phyloP scores from a whole-genome alignment of 2,797 vertebrate species.

The Onychomys arenicola region DNA sequence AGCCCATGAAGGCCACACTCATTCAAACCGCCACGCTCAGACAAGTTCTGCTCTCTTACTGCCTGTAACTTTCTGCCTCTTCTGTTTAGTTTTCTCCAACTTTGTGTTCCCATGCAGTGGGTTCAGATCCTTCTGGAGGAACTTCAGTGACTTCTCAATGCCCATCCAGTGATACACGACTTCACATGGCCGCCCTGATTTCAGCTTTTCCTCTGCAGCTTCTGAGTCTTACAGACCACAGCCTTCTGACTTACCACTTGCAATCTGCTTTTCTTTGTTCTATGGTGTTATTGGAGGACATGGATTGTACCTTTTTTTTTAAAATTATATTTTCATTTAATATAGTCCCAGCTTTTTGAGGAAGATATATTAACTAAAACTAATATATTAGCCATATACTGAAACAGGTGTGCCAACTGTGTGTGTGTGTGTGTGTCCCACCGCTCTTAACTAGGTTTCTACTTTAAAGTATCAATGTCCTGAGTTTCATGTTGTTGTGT shows the following conservation, averaged over 20 bases:
- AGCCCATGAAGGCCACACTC: background rate
- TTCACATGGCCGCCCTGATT: background rate
- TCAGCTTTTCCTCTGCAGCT: background rate
- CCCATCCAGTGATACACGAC: background rate
- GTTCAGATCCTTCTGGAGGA: slow-evolving; percentile 7
- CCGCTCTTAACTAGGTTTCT: background rate
- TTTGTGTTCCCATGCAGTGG: background rate
- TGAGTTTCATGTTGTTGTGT: background rate
- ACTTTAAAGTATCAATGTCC: background rate
- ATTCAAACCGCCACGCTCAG: background rate
- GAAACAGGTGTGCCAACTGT: background rate
- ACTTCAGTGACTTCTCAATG: background rate
- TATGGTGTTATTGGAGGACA: slow-evolving; percentile 29
- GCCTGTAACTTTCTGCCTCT: background rate
- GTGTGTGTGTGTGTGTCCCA: background rate
- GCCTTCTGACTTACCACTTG: slow-evolving; percentile 4
- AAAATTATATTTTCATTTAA: slow-evolving; percentile 33
- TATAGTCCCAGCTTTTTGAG: background rate
- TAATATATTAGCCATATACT: background rate
- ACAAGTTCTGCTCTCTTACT: background rate
- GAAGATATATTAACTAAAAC: background rate
- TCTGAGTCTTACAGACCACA: background rate
- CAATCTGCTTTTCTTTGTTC: background rate
- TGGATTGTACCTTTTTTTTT: background rate
- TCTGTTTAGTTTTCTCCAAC: background rate